Evolutionary conservation across 1,140 invertebrate genomes (phyloP), one percentile per base, ranked within the genome.

Genomic region (Panagrolaimus sp.): DNA sequence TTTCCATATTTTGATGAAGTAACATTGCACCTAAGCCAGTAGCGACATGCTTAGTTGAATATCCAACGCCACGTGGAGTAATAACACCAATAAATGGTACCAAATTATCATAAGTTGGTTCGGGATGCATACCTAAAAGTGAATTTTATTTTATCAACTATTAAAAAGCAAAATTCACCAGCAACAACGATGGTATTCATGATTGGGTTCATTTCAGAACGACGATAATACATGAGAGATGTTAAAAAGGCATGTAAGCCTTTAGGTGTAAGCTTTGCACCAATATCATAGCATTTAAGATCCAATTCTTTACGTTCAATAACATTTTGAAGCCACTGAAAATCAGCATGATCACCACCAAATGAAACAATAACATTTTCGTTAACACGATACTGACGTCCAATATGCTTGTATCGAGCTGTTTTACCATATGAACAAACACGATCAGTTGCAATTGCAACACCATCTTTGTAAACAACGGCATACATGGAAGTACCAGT

Each of bases 401-500:
- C 25, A 48, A 76, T 51, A 4, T 68, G 66, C 70, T 76, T 77
- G 76, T 77, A 82, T 5, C 81, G 74, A 9, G 71, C 69, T 38
- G 63, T 78, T 38, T 71, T 75, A 25, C 78, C 78, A 46, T 70
- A 82, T 9, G 78, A 80, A 13, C 69, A 82, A 9, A 74, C 70
- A 2, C 75, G 74, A 65, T 82, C 80, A 9, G 74, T 75, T 25
- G 71, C 71, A 5, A 82, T 64, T 20, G 80, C 80, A 9, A 82
- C 80, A 8, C 80, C 80, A 14, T 67, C 78, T 16, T 83, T 69
- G 70, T 80, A 83, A 31, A 57, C 47, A 14, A 83, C 43, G 16
- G 81, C 80, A 7, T 83, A 53, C 5, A 82, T 81, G 5, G 82
- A 80, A 11, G 81, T 77, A 16, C 82, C 80, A n/a, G 80, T 82